A percentile compares a stretch with the other conserved stretches of the same genome.
Evolutionary conservation across 2,797 vertebrate species (phyloP).

Genomic region (Pagetopsis macropterus): DNA sequence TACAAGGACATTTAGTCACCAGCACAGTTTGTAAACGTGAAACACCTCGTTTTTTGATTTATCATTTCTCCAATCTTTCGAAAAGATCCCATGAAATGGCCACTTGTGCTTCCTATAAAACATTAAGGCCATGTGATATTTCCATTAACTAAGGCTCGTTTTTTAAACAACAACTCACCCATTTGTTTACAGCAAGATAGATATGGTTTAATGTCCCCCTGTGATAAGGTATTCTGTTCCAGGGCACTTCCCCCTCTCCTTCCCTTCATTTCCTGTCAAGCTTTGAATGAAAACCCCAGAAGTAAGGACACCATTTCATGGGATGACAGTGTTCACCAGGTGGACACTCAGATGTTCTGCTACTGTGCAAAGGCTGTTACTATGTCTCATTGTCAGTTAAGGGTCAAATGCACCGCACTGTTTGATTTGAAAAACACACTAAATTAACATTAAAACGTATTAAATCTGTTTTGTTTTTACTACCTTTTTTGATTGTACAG

Average conservation of each 20-base stretch:
- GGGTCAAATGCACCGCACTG: slow-evolving; percentile 5
- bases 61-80: background rate
- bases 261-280: background rate
- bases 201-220: background rate
- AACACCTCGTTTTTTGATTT: slow-evolving; percentile 8
- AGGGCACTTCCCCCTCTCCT: background rate
- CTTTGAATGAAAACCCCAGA: background rate
- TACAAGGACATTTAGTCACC: slow-evolving; percentile 52
- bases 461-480: slow-evolving; percentile 25
- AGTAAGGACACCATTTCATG: background rate
- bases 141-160: background rate
- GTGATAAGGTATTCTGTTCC: background rate
- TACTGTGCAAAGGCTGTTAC: slow-evolving; percentile 9
- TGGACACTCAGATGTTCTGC: slow-evolving; percentile 6
- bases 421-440: slow-evolving; percentile 15
- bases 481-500: slow-evolving; percentile 14
- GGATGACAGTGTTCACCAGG: background rate
- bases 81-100: slow-evolving; percentile 22
- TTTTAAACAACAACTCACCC: background rate
- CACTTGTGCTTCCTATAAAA: background rate
- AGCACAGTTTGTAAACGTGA: slow-evolving; percentile 45
- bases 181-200: background rate
- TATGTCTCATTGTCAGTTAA: background rate
- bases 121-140: background rate
- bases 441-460: slow-evolving; percentile 17